Evolutionary conservation across 2,797 vertebrate species (phyloP).

Genomic region (Setipinna tenuifilis): DNA sequence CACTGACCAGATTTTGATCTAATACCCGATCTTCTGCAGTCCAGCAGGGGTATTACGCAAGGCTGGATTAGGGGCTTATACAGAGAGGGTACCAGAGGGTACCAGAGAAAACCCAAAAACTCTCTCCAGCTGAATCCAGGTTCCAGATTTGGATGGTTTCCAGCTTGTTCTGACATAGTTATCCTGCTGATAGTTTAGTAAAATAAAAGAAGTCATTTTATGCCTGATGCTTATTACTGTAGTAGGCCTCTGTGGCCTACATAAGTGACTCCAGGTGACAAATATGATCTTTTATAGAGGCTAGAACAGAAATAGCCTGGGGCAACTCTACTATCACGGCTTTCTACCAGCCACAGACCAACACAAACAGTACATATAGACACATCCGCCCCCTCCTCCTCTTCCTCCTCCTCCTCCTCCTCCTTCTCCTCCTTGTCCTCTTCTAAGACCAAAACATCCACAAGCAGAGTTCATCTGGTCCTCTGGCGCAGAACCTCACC

Average conservation of each 20-base stretch:
- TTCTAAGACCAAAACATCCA: no score
- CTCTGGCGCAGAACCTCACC: no score
- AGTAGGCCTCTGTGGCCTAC: neutral
- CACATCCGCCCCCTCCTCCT: neutral
- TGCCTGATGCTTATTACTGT: neutral
- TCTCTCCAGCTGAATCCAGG: neutral
- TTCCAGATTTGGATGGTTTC: neutral
- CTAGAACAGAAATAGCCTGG: neutral
- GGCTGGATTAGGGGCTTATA: neutral
- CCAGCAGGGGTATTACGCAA: neutral
- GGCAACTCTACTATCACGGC: neutral
- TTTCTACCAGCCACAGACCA: neutral
- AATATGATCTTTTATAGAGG: neutral
- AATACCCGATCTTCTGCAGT: constrained; percentile 1
- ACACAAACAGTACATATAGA: neutral
- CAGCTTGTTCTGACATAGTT: neutral
- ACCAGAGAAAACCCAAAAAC: neutral
- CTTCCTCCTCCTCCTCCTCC: no score
- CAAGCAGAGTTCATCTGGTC: no score
- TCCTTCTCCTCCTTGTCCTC: no score
- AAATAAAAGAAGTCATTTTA: neutral
- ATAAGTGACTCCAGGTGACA: neutral
- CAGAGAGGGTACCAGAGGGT: neutral
- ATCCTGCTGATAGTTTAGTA: neutral
- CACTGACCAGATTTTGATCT: neutral